Percentiles rank a stretch among this genome's conserved stretches.
phyloP scores from a whole-genome alignment of 2,113 vertebrate genomes.

The Colinus virginianus region DNA sequence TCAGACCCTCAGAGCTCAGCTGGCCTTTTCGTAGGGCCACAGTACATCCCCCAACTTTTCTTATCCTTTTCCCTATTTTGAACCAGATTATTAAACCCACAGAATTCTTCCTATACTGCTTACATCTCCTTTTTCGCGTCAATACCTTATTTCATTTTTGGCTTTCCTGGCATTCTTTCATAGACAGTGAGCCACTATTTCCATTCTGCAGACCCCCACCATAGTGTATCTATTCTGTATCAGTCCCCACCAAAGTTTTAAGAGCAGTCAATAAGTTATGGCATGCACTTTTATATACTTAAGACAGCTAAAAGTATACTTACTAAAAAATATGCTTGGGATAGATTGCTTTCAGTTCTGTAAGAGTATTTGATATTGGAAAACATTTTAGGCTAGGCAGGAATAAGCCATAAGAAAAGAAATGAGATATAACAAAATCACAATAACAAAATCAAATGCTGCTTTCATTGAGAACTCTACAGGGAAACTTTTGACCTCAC shows the following conservation, averaged over 20 bases:
- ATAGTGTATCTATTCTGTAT: constrained; percentile 28
- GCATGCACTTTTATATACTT: not conserved
- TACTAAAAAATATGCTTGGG: constrained; percentile 19
- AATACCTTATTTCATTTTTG: not conserved
- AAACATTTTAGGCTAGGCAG: not conserved
- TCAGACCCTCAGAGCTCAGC: not conserved
- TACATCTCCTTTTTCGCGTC: not conserved
- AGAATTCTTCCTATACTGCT: not conserved
- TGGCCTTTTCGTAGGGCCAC: not conserved
- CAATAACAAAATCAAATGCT: not conserved
- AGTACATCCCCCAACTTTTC: accelerated
- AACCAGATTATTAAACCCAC: not conserved
- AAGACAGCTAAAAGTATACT: not conserved
- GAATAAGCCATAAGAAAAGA: not conserved
- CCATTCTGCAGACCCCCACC: not conserved
- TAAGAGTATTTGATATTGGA: not conserved
- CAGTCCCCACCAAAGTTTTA: constrained; percentile 32
- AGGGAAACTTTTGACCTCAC: not conserved
- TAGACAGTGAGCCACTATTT: not conserved
- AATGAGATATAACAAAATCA: not conserved
- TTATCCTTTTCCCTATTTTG: not conserved
- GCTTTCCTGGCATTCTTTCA: not conserved
- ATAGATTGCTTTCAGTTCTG: not conserved
- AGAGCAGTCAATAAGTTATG: constrained; percentile 28
- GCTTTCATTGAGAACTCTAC: not conserved